A percentile compares a stretch with the other conserved stretches of the same genome.
These are phyloP conservation scores for Orthonychiurus folsomi DNA, from an alignment of 2,888 invertebrate species.

Conservation along the genomic window DNA sequence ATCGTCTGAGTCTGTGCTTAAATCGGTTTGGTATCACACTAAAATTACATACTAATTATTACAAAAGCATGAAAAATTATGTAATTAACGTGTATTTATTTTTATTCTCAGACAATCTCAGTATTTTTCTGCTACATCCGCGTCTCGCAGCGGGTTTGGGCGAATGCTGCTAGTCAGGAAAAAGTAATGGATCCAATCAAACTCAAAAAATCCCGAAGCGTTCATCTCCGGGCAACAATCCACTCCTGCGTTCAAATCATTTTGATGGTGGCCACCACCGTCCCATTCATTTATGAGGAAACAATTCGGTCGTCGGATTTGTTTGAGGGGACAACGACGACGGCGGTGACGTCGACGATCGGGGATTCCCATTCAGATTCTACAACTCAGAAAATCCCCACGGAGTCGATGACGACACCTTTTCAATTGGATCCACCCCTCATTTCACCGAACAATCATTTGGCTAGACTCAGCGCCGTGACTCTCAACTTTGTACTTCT, in stretches of 20 bases:
- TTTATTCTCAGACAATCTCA: conserved; percentile 23
- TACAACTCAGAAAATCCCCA: neutral
- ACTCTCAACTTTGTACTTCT: neutral
- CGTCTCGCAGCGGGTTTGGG: conserved; percentile 35
- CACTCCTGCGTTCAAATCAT: conserved; percentile 37
- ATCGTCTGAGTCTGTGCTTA: no score
- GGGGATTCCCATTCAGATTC: no score
- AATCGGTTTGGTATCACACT: no score
- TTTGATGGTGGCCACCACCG: conserved; percentile 29
- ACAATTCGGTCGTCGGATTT: conserved; percentile 12
- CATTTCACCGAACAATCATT: neutral
- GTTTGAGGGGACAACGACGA: neutral
- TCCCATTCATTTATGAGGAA: conserved; percentile 37
- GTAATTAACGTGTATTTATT: no score
- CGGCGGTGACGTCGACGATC: no score
- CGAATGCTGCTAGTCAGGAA: conserved; percentile 34
- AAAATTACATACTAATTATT: no score
- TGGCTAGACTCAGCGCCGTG: neutral
- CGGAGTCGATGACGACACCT: neutral
- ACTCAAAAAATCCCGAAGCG: conserved; percentile 31
- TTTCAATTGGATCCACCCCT: neutral
- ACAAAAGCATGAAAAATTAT: no score
- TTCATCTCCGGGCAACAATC: conserved; percentile 35
- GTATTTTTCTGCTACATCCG: conserved; percentile 38
- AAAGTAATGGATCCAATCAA: conserved; percentile 35